Evolutionary conservation across 2,797 vertebrate species (phyloP), one percentile per base, ranked within the genome.

Genomic region (Sphenodon punctatus): DNA sequence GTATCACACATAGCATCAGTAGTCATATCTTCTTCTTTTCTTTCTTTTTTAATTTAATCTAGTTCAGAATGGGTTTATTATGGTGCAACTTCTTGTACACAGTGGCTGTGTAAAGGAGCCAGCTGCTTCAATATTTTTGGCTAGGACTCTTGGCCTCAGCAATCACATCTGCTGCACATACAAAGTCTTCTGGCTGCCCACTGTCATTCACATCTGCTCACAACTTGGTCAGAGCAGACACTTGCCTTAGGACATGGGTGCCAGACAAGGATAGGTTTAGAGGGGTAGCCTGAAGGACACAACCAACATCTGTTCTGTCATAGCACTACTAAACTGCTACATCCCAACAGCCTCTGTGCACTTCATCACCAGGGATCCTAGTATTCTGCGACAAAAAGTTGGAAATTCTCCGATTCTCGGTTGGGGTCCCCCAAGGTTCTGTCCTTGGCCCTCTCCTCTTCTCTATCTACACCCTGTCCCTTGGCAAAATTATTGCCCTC

Each of bases 51-150:
- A n/a, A n/a, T n/a, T n/a, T n/a, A 61, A 2, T 25, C 41, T 4
- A 12, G 34, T 43, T 39, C 1, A 1, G 5, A 2, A 13, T 8
- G 14, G 22, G 20, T 39, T 22, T 3, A 14, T 23, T 1, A 30
- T 0, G 25, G 2, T 48, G 3, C 60, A 7, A 2, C 38, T 78
- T 75, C 36, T 12, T 4, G 17, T 5, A 82, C 27, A 0, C 1
- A 1, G 1, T 45, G 32, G 10, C 14, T 27, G 25, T 12, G 42
- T 82, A 78, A 48, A 36, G 59, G 39, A 23, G 59, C 64, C 81
- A 88, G 85, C 81, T 84, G 85, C 82, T 88, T 67, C 67, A 60
- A 56, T 60, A 68, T 78, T 80, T 70, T 68, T 3, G 7, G 51
- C 67, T 68, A 36, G 39, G 25, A 59, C 55, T 3, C 25, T 46